Evolutionary conservation across 2,888 invertebrate species (phyloP), one percentile per base, ranked within the genome.

Genomic region (Sesia apiformis): DNA sequence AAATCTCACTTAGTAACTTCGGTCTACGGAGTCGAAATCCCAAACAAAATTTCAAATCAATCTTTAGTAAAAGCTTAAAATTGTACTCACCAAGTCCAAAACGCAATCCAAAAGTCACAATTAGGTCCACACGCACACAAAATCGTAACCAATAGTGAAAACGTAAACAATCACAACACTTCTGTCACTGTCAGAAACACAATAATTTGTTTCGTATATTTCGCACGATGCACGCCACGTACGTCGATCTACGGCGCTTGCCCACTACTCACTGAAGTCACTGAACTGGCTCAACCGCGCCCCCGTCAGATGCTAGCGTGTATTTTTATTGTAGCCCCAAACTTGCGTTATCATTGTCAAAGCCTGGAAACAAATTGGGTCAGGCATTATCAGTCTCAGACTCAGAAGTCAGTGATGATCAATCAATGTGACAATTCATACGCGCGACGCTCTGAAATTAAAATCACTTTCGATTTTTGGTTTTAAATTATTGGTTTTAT

Each of bases 221-320:
- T 7, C 81, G 79, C 76, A 70, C 75, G 58, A 63, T 59, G 69
- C 39, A 58, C 61, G 60, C 72, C 67, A 72, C 79, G 76, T 39
- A 7, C 52, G 52, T 52, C 8, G 4, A 23, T 2, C 1, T 1
- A 6, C 50, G 7, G 38, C 50, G 50, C 38, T 8, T 7, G 75
- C 63, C 68, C 69, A 70, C 81, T 74, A 86, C 85, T 85, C 87
- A 88, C 86, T 88, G 87, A 74, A 86, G 85, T 86, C 87, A 88
- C 86, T 88, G 87, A 88, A 86, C 86, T 69, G 74, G 64, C 57
- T 67, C 62, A 67, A 67, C 67, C 59, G 59, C 61, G 64, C 63
- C 77, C 78, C 76, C 77, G 74, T 78, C 76, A 51, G 68, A 68
- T 69, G 69, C 72, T 66, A 67, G 69, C 52, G 40, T 72, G 71